These are phyloP conservation scores for Lateolabrax maculatus DNA, from an alignment of 2,797 vertebrate species.

Conservation along the genomic window DNA sequence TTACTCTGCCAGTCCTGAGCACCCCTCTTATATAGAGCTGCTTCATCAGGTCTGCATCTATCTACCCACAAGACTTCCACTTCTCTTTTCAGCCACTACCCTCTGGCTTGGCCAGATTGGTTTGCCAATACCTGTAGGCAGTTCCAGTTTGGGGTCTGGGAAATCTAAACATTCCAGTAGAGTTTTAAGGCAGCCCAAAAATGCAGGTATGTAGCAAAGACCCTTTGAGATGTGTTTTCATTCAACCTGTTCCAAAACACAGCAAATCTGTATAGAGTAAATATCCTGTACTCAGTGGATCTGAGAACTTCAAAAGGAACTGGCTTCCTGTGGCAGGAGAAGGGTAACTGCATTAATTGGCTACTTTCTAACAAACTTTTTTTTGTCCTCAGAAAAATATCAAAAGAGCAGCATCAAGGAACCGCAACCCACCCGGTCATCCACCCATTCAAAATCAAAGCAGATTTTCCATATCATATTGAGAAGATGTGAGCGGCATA, in stretches of 20 bases:
- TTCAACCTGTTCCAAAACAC: slow-evolving; percentile 70
- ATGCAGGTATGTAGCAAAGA: slow-evolving; percentile 73
- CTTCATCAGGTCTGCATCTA: slow-evolving; percentile 37
- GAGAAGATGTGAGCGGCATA: slow-evolving; percentile 37
- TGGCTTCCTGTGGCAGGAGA: slow-evolving; percentile 70
- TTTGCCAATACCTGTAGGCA: slow-evolving; percentile 64
- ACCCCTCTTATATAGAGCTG: slow-evolving; percentile 35
- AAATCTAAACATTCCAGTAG: slow-evolving; percentile 78
- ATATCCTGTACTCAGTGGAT: slow-evolving; percentile 78
- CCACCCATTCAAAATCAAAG: slow-evolving; percentile 60
- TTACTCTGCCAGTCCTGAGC: slow-evolving; percentile 28
- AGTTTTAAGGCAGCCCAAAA: slow-evolving; percentile 77
- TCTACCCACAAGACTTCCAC: slow-evolving; percentile 33
- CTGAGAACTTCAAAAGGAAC: slow-evolving; percentile 76
- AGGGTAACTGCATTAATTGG: slow-evolving; percentile 69
- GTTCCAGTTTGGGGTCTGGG: slow-evolving; percentile 61
- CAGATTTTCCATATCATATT: slow-evolving; percentile 44
- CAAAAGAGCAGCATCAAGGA: slow-evolving; percentile 70
- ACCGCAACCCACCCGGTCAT: slow-evolving; percentile 50
- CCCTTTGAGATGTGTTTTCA: slow-evolving; percentile 80
- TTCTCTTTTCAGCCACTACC: slow-evolving; percentile 47
- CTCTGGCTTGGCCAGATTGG: slow-evolving; percentile 48
- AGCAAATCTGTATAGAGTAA: slow-evolving; percentile 78
- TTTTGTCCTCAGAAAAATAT: slow-evolving; percentile 67
- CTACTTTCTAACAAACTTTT: slow-evolving; percentile 74